Evolutionary conservation across 2,888 invertebrate genomes (phyloP).

Genomic region (Hofmannophila pseudospretella): DNA sequence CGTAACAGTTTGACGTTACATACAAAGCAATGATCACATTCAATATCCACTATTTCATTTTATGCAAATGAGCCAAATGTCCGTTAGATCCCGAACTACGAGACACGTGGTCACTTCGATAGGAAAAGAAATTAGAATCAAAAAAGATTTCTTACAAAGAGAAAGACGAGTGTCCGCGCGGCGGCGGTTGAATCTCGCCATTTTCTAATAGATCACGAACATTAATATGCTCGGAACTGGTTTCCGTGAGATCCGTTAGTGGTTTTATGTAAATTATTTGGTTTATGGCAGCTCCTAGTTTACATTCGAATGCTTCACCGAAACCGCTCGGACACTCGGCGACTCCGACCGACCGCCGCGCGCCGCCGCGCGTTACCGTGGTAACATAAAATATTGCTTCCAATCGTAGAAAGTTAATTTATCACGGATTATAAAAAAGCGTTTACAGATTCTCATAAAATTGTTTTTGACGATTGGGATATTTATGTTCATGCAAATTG

Average conservation of each 20-base stretch:
- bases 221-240: slow-evolving; percentile 68
- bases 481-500: slow-evolving; percentile 12
- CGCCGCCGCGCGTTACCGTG: slow-evolving; percentile 28
- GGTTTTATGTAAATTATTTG: slow-evolving; percentile 72
- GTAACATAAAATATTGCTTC: slow-evolving; percentile 44
- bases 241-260: slow-evolving; percentile 74
- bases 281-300: slow-evolving; percentile 70
- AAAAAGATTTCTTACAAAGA: slow-evolving; percentile 47
- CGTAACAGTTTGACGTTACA: not conserved
- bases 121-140: slow-evolving; percentile 54
- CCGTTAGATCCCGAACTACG: slow-evolving; percentile 32
- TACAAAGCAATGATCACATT: not conserved
- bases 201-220: slow-evolving; percentile 75
- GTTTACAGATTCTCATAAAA: slow-evolving; percentile 30
- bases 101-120: slow-evolving; percentile 34
- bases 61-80: slow-evolving; percentile 40
- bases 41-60: slow-evolving; percentile 1
- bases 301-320: slow-evolving; percentile 56
- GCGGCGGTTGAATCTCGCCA: slow-evolving; percentile 46
- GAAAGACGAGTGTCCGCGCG: slow-evolving; percentile 41
- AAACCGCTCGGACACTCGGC: slow-evolving; percentile 34
- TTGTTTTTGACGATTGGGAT: slow-evolving; percentile 12
- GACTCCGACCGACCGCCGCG: slow-evolving; percentile 23
- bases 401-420: slow-evolving; percentile 63
- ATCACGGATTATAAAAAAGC: slow-evolving; percentile 43